A percentile compares a stretch with the other conserved stretches of the same genome.
Conservation (phyloP, 1,140 invertebrate species). For the Aphelenchoides fujianensis region DNA sequence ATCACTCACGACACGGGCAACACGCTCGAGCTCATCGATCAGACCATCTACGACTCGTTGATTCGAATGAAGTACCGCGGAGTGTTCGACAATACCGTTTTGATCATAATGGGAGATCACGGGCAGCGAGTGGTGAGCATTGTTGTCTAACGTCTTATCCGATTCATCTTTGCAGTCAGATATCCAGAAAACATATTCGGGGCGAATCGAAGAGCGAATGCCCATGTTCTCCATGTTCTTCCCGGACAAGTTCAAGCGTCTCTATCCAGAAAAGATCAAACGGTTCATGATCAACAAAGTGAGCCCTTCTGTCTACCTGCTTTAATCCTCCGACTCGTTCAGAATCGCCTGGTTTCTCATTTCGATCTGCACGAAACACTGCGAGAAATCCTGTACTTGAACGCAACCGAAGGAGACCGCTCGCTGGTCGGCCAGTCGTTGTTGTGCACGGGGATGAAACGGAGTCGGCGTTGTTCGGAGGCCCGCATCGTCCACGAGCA, state of each 20-base stretch:
- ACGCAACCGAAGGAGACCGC: constrained; percentile 32
- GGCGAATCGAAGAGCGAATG: constrained; percentile 60
- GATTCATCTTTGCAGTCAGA: constrained; percentile 14
- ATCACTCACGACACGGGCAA: constrained; percentile 9
- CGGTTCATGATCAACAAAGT: background rate
- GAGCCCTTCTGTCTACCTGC: no score
- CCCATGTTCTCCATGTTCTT: constrained; percentile 52
- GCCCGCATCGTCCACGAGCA: constrained; percentile 44
- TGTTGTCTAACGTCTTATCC: background rate
- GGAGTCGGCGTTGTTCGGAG: constrained; percentile 39
- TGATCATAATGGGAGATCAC: constrained; percentile 64
- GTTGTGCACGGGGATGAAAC: background rate
- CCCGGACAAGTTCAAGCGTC: constrained; percentile 32
- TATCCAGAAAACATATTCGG: constrained; percentile 45
- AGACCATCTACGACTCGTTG: constrained; percentile 1
- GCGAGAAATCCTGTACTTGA: constrained; percentile 35
- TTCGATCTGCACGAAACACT: constrained; percentile 55
- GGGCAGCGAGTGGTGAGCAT: constrained; percentile 58
- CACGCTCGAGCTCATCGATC: background rate
- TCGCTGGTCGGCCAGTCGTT: constrained; percentile 38
- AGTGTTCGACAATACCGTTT: constrained; percentile 63
- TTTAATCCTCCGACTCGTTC: background rate
- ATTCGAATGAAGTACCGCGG: constrained; percentile 6
- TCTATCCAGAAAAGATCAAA: constrained; percentile 33
- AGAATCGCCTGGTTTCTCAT: constrained; percentile 43